These are phyloP conservation scores for Ranitomeya variabilis DNA, from an alignment of 2,113 vertebrate species.

Conservation along the genomic window DNA sequence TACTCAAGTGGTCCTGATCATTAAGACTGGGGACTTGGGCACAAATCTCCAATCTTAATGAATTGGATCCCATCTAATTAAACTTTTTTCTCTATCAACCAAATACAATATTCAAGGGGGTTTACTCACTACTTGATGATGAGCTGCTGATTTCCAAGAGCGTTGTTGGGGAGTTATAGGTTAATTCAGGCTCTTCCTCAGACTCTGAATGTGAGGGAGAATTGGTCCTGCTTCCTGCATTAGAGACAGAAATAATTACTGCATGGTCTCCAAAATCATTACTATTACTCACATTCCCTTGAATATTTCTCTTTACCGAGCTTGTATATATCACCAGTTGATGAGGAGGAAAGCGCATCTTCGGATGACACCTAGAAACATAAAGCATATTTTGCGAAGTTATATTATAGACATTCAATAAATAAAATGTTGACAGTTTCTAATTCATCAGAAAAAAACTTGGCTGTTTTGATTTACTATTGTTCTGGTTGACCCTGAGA, in stretches of 20 bases:
- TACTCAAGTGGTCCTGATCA: no score
- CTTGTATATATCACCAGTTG: background rate
- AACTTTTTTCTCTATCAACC: background rate
- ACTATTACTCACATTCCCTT: background rate
- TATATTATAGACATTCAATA: background rate
- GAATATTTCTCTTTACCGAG: background rate
- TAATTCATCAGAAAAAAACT: no score
- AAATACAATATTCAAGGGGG: background rate
- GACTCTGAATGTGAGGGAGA: background rate
- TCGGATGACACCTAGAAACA: background rate
- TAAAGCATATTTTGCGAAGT: background rate
- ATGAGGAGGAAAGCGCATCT: background rate
- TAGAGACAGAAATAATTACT: background rate
- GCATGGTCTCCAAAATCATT: background rate
- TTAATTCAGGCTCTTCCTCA: slow-evolving; percentile 18
- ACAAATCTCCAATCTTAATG: no score
- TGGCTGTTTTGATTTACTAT: no score
- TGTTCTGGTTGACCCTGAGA: no score
- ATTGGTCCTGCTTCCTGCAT: background rate
- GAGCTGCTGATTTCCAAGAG: slow-evolving; percentile 33
- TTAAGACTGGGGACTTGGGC: no score
- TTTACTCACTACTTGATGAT: slow-evolving; percentile 22
- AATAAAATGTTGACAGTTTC: background rate
- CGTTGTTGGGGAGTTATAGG: background rate
- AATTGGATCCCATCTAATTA: background rate